Percentiles rank a stretch among this genome's conserved stretches.
Conservation (phyloP, 2,888 invertebrate species). For the Caenorhabditis sulstoni region DNA sequence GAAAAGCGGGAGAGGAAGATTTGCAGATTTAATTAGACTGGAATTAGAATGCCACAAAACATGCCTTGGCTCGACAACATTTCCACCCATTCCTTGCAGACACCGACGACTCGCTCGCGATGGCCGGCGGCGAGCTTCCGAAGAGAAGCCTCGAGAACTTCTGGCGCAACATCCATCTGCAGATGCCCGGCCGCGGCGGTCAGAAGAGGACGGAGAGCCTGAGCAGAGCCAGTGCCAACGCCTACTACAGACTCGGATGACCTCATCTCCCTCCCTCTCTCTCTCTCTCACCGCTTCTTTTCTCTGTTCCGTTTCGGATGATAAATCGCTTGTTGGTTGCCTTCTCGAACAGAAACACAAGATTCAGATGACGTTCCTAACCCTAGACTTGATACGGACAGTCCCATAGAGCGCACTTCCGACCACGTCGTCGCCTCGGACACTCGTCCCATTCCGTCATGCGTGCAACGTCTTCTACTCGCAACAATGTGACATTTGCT, state of each 20-base stretch:
- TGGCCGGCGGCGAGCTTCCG: constrained; percentile 46
- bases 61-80: background rate
- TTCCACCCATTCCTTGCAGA: constrained; percentile 39
- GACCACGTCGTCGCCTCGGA: too few species aligned
- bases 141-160: constrained; percentile 72
- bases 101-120: constrained; percentile 37
- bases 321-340: constrained; percentile 48
- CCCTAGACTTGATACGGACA: too few species aligned
- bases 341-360: background rate
- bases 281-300: constrained; percentile 17
- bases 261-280: too few species aligned
- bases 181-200: constrained; percentile 55
- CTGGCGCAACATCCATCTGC: constrained; percentile 71
- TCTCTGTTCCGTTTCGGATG: constrained; percentile 18
- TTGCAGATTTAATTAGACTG: constrained; percentile 43
- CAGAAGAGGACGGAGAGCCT: constrained; percentile 69
- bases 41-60: constrained; percentile 21
- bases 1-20: constrained; percentile 1
- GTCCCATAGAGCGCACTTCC: too few species aligned
- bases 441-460: background rate
- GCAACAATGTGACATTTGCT: background rate
- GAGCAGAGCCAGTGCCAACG: constrained; percentile 70
- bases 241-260: constrained; percentile 72
- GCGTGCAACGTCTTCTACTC: constrained; percentile 5
- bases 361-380: background rate